Conservation (phyloP, 1,140 invertebrate genomes). For the Adelges cooleyi region DNA sequence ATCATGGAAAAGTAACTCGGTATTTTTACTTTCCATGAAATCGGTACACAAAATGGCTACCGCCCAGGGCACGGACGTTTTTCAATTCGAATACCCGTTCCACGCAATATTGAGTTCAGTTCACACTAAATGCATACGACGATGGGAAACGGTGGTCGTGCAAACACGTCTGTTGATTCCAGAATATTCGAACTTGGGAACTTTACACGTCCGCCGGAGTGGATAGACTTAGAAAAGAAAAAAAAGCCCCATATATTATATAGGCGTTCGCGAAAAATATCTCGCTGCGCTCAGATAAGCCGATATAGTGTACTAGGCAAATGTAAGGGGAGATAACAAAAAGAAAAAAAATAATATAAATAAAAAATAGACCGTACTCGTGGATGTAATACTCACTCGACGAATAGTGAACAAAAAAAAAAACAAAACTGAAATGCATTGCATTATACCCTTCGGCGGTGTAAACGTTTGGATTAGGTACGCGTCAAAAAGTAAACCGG, state of each 20-base stretch:
- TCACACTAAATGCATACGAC: too few relatives aligned
- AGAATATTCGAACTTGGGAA: too few relatives aligned
- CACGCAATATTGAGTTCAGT: too few relatives aligned
- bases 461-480: constrained; percentile 25
- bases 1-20: too few relatives aligned
- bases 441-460: constrained; percentile 4
- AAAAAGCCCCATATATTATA: neutral
- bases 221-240: neutral
- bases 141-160: too few relatives aligned
- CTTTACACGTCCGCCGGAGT: neutral
- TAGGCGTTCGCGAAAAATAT: neutral
- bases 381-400: neutral
- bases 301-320: neutral
- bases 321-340: neutral
- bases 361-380: neutral
- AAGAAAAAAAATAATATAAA: neutral
- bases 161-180: too few relatives aligned
- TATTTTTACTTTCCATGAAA: too few relatives aligned
- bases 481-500: neutral
- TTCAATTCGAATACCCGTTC: too few relatives aligned
- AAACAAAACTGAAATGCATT: neutral
- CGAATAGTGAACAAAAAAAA: too few relatives aligned
- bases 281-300: neutral
- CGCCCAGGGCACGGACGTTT: too few relatives aligned
- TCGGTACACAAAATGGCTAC: too few relatives aligned